Percentiles rank a stretch among this genome's conserved stretches.
phyloP scores from a whole-genome alignment of 2,797 vertebrate species.

The Acanthiza pusilla region DNA sequence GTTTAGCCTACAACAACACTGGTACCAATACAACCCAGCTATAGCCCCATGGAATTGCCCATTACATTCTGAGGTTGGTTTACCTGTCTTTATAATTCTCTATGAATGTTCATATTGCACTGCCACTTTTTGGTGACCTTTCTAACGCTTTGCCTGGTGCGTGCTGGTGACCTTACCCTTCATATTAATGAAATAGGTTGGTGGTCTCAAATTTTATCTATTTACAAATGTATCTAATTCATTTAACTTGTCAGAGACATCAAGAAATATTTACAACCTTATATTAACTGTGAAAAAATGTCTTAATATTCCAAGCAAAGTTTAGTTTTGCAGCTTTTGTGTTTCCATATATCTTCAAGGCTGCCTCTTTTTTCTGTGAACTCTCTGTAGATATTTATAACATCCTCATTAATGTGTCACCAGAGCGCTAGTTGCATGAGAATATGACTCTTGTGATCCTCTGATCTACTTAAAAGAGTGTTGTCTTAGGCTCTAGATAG shows the following conservation, averaged over 20 bases:
- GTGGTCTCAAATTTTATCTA: neutral
- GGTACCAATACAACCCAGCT: neutral
- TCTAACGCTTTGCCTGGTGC: neutral
- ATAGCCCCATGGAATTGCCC: neutral
- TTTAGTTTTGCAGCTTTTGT: neutral
- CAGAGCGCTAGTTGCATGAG: neutral
- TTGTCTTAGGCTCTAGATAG: neutral
- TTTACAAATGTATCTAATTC: neutral
- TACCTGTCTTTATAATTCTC: neutral
- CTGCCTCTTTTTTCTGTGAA: neutral
- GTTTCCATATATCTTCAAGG: slow-evolving; percentile 2
- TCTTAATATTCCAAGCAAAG: slow-evolving; percentile 38
- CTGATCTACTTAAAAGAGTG: neutral
- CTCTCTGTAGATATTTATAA: neutral
- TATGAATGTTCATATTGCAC: neutral
- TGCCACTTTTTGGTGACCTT: neutral
- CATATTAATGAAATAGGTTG: neutral
- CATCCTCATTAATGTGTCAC: neutral
- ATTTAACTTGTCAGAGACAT: slow-evolving; percentile 1
- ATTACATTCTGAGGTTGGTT: neutral
- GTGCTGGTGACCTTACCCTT: neutral
- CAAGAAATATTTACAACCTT: slow-evolving; percentile 34
- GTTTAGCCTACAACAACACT: neutral
- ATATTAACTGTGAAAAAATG: slow-evolving; percentile 49
- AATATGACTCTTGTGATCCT: neutral